phyloP scores from a whole-genome alignment of 2,888 invertebrate genomes.

The Pristionchus mayeri region DNA sequence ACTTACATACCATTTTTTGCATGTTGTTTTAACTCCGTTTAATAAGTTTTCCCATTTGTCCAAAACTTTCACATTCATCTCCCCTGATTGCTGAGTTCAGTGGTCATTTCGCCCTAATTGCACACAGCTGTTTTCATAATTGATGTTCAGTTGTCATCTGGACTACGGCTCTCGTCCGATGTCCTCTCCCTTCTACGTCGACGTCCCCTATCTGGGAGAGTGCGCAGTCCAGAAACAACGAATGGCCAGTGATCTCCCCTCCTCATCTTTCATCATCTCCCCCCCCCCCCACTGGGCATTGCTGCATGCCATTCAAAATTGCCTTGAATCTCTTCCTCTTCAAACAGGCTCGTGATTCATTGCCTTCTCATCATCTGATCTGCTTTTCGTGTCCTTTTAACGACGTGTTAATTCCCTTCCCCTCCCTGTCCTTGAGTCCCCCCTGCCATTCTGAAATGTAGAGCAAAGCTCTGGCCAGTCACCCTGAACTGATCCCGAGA shows the following conservation, averaged over 20 bases:
- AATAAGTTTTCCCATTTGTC: too few relatives aligned
- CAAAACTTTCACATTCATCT: background rate
- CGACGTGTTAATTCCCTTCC: slow-evolving; percentile 1
- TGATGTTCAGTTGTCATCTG: slow-evolving; percentile 62
- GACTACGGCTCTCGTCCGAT: slow-evolving; percentile 65
- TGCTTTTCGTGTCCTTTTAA: slow-evolving; percentile 18
- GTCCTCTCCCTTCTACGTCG: slow-evolving; percentile 67
- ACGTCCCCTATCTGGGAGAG: slow-evolving; percentile 70
- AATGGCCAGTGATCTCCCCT: slow-evolving; percentile 54
- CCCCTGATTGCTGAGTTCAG: too few relatives aligned
- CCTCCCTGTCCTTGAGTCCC: background rate
- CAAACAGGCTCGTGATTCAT: slow-evolving; percentile 31
- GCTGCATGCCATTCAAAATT: slow-evolving; percentile 22
- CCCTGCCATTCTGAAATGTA: slow-evolving; percentile 5
- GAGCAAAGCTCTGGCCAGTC: background rate
- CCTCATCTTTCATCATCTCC: background rate
- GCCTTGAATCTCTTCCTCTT: slow-evolving; percentile 20
- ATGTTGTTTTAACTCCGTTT: too few relatives aligned
- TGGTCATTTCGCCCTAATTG: too few relatives aligned
- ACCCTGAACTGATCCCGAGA: slow-evolving; percentile 43
- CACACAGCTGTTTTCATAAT: too few relatives aligned
- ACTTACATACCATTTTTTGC: too few relatives aligned
- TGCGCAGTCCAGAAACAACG: slow-evolving; percentile 68
- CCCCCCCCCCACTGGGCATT: background rate
- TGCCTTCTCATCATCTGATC: slow-evolving; percentile 5